Evolutionary conservation across 2,888 invertebrate genomes (phyloP), one percentile per base, ranked within the genome.

Genomic region (Troides helena): DNA sequence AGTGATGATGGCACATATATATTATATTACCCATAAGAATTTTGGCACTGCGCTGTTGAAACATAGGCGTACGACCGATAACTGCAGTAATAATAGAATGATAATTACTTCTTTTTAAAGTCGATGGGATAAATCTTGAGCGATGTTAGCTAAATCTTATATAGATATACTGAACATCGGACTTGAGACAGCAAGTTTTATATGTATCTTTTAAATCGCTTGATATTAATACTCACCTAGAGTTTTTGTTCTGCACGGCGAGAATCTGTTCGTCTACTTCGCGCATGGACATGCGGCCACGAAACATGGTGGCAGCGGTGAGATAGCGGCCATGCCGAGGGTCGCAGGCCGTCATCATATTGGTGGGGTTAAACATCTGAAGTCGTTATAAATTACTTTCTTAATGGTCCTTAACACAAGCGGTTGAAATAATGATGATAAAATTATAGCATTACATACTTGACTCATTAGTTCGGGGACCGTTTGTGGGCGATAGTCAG

Each of bases 301-400:
- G 86, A 89, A 96, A 95, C 78, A 97, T 96, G 75, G 96, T 95
- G 60, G 97, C 96, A 8, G 96, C 97, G 0, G 97, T 97, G 69
- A 97, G 93, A 87, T 97, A 97, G 68, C 96, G 92, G 2, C 97
- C 97, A 84, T 95, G 95, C 17, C 97, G 93, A 0, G 97, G 97
- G 90, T 97, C 97, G 74, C 95, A 96, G 5, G 97, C 97, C 56
- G 96, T 95, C 97, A 97, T 97, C 95, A 97, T 96, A 89, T 97
- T 97, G 80, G 95, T 96, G 0, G 96, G 94, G 86, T 97, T 97
- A 88, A 98, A 97, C 93, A 96, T 94, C 93, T 94, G 76, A 0
- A 30, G 36, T 17, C 1, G 23, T 14, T 39, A 56, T 64, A 14
- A 21, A n/a, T 53, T n/a, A 53, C 8, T 64, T 23, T 10, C 21